phyloP scores from a whole-genome alignment of 23 tunicate species.

The Trididemnum miniatum region DNA sequence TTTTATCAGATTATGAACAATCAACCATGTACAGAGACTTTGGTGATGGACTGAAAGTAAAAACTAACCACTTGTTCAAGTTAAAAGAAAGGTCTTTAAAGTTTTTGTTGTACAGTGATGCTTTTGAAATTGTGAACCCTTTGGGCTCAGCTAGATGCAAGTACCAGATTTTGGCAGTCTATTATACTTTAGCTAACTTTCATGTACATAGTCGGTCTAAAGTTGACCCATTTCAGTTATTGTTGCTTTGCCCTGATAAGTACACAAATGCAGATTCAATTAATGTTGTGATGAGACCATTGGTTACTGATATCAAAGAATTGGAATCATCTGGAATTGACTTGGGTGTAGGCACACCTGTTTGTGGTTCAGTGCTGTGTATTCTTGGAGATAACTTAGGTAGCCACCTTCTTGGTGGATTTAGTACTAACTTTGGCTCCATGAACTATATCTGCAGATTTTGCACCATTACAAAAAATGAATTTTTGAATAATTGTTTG shows the following conservation, averaged over 20 bases:
- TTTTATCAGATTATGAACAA: not conserved
- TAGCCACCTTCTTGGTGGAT: constrained; percentile 50
- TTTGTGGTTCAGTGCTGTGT: constrained; percentile 22
- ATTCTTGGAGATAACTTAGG: constrained; percentile 48
- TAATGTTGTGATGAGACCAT: constrained; percentile 15
- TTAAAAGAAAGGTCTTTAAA: not conserved
- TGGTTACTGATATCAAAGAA: constrained; percentile 30
- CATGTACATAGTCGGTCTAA: constrained; percentile 23
- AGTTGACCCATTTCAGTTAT: constrained; percentile 35
- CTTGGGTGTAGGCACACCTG: constrained; percentile 19
- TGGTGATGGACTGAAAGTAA: not conserved
- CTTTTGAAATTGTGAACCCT: constrained; percentile 40
- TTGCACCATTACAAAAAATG: constrained; percentile 9
- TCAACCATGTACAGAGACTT: not conserved
- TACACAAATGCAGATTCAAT: not conserved
- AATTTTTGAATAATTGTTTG: not conserved
- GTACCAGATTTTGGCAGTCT: constrained; percentile 43
- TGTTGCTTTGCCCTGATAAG: constrained; percentile 35
- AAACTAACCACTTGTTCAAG: not conserved
- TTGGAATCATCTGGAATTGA: constrained; percentile 46
- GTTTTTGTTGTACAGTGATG: not conserved
- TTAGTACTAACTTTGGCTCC: constrained; percentile 40
- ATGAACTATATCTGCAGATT: constrained; percentile 25
- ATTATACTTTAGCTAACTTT: constrained; percentile 32
- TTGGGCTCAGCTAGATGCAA: constrained; percentile 30